A percentile compares a stretch with the other conserved stretches of the same genome.
Conservation (phyloP, 2,797 vertebrate genomes). For the Micromesistius poutassou region DNA sequence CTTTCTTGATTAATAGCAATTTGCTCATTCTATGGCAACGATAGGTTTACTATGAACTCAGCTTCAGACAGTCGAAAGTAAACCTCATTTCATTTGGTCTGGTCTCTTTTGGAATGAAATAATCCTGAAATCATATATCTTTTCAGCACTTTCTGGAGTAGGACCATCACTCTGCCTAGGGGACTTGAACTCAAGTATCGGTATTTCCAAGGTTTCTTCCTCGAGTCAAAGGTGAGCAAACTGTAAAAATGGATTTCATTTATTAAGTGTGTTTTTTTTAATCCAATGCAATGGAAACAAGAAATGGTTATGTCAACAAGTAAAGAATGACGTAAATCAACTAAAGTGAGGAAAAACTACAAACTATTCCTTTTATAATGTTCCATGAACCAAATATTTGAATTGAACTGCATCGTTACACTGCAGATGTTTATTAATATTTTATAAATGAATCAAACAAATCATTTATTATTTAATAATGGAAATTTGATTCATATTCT, state of each 20-base stretch:
- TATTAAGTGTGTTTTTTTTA: not conserved
- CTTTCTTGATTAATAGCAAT: no score
- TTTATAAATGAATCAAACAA: no score
- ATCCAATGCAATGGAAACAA: no score
- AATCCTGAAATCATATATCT: not conserved
- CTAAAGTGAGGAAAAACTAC: no score
- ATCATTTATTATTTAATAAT: no score
- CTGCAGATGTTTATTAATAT: no score
- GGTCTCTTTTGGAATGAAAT: not conserved
- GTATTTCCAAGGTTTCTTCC: slow-evolving; percentile 89
- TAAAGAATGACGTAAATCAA: not conserved
- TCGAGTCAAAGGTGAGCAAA: slow-evolving; percentile 87
- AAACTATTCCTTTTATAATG: no score
- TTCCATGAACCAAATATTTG: no score
- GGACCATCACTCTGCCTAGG: slow-evolving; percentile 71
- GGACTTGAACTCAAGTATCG: slow-evolving; percentile 80
- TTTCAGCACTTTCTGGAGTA: slow-evolving; percentile 79
- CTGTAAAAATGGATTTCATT: not conserved
- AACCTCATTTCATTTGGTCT: not conserved
- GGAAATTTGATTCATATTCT: no score
- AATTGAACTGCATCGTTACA: no score
- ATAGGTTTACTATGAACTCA: no score
- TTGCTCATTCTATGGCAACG: no score
- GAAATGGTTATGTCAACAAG: not conserved
- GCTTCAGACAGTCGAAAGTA: not conserved